A percentile compares a stretch with the other conserved stretches of the same genome.
Conservation (phyloP, 2,888 invertebrate species). For the Trachelus iudaicus region DNA sequence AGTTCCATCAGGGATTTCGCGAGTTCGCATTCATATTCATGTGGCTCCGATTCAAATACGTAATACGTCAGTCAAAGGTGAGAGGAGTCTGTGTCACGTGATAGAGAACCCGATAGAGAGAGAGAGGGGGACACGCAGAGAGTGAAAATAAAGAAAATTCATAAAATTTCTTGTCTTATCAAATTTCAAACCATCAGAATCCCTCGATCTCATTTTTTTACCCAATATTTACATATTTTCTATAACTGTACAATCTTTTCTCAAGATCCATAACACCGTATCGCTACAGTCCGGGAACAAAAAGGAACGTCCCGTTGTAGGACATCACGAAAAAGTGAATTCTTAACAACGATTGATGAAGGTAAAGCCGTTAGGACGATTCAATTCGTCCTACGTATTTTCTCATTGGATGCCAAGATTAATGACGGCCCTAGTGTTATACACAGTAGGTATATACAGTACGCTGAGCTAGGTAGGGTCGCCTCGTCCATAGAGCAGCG, state of each 20-base stretch:
- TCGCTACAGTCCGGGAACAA: background rate
- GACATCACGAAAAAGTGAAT: constrained; percentile 20
- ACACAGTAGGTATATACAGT: background rate
- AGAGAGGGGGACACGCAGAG: background rate
- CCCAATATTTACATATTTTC: background rate
- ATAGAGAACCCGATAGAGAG: background rate
- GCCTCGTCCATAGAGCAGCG: background rate
- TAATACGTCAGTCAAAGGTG: constrained; percentile 35
- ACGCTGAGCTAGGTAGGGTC: background rate
- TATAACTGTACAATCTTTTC: background rate
- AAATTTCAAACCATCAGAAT: background rate
- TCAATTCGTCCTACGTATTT: constrained; percentile 19
- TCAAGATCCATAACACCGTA: background rate
- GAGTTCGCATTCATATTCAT: constrained; percentile 48
- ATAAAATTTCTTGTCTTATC: background rate
- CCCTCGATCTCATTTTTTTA: background rate
- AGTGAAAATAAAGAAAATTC: background rate
- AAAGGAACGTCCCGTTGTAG: background rate
- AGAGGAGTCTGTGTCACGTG: background rate
- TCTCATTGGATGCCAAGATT: constrained; percentile 36
- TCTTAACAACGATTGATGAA: constrained; percentile 21
- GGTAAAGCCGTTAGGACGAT: constrained; percentile 19
- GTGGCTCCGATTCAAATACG: constrained; percentile 45
- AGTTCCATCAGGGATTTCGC: constrained; percentile 38
- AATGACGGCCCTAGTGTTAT: constrained; percentile 22